A percentile compares a stretch with the other conserved stretches of the same genome.
These are phyloP conservation scores for Podarcis raffonei DNA, from an alignment of 2,113 vertebrate genomes.

Conservation along the genomic window DNA sequence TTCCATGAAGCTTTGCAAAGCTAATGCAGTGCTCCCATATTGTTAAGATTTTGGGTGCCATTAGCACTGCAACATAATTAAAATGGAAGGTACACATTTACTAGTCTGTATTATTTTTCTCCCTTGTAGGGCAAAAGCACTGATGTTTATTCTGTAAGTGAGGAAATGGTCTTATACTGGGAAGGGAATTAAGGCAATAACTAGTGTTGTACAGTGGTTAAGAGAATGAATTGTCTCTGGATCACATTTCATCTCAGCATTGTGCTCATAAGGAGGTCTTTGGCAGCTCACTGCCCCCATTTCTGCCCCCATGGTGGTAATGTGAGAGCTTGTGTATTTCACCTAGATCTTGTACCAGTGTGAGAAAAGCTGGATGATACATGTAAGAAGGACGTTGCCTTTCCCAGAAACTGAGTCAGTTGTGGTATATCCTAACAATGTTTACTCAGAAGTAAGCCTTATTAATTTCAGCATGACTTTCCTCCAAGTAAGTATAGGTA, in stretches of 20 bases:
- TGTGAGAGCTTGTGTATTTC: not conserved
- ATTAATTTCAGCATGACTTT: not conserved
- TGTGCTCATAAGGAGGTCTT: not conserved
- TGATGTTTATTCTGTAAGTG: not conserved
- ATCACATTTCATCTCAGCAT: not conserved
- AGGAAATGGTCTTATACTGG: not conserved
- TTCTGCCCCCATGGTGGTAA: no score
- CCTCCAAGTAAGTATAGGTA: not conserved
- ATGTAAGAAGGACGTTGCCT: not conserved
- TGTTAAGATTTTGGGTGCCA: conserved; percentile 53
- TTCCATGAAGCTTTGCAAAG: conserved; percentile 56
- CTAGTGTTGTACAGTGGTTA: not conserved
- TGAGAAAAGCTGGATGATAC: not conserved
- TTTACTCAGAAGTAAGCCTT: not conserved
- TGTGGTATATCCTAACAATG: not conserved
- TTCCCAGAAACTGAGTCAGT: not conserved
- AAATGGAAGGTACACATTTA: conserved; percentile 32
- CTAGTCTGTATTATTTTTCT: not conserved
- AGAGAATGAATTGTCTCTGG: not conserved
- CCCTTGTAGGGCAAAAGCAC: not conserved
- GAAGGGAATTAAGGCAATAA: not conserved
- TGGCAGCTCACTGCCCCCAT: not conserved
- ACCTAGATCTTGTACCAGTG: not conserved
- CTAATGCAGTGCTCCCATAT: conserved; percentile 34
- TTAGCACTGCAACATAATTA: conserved; percentile 29